phyloP scores from a whole-genome alignment of 1,140 invertebrate genomes.

The Aradophagus sp. region DNA sequence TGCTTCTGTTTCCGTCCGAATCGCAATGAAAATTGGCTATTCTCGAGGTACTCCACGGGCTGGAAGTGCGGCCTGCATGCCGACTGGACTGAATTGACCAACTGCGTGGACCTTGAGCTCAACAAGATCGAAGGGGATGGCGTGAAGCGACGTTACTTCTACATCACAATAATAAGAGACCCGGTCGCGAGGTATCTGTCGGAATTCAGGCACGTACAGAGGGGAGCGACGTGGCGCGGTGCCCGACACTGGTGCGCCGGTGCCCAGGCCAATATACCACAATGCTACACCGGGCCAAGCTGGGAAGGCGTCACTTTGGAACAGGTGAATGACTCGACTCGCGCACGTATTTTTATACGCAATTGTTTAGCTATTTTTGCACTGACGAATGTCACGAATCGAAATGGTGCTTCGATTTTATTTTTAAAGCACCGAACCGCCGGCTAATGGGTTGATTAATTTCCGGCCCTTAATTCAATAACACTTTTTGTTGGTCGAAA shows the following conservation, averaged over 20 bases:
- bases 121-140: slow-evolving; percentile 89
- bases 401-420: too few relatives aligned
- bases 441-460: slow-evolving; percentile 2
- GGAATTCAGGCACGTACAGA: slow-evolving; percentile 95
- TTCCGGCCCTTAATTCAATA: slow-evolving; percentile 2
- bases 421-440: too few relatives aligned
- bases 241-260: slow-evolving; percentile 93
- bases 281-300: slow-evolving; percentile 83
- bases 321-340: slow-evolving; percentile 62
- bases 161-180: slow-evolving; percentile 95
- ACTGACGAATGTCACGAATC: too few relatives aligned
- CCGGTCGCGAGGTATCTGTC: slow-evolving; percentile 93
- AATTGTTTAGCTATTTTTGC: not conserved
- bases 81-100: slow-evolving; percentile 97
- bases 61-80: slow-evolving; percentile 99
- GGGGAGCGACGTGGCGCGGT: slow-evolving; percentile 97
- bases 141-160: slow-evolving; percentile 92
- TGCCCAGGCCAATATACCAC: slow-evolving; percentile 83
- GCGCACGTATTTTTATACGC: not conserved
- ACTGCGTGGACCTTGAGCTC: slow-evolving; percentile 90
- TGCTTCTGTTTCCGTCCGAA: slow-evolving; percentile 95
- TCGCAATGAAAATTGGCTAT: slow-evolving; percentile 95
- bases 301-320: slow-evolving; percentile 79
- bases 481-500: not conserved
- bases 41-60: slow-evolving; percentile 98